Evolutionary conservation across 2,888 invertebrate species (phyloP).

Genomic region (Cyclophora punctaria): DNA sequence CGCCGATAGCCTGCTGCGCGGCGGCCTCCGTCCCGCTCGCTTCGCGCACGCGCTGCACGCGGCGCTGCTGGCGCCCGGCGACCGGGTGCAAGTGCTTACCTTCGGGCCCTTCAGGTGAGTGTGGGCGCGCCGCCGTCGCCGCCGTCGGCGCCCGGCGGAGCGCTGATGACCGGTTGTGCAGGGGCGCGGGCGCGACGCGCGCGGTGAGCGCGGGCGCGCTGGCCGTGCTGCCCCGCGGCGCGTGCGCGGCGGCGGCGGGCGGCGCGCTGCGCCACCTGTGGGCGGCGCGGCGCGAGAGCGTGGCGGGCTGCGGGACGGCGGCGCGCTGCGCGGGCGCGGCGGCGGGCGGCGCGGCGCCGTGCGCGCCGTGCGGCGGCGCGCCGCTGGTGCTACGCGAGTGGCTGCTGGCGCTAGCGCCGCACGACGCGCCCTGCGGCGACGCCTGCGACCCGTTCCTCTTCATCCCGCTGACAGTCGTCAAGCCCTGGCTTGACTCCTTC

Average conservation of each 20-base stretch:
- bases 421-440: slow-evolving; percentile 37
- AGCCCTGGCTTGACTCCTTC: slow-evolving; percentile 41
- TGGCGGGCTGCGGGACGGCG: slow-evolving; percentile 4
- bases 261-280: slow-evolving; percentile 33
- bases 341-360: slow-evolving; percentile 30
- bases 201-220: slow-evolving; percentile 21
- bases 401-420: slow-evolving; percentile 41
- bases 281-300: slow-evolving; percentile 16
- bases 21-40: background rate
- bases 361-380: slow-evolving; percentile 51
- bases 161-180: slow-evolving; percentile 16
- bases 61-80: slow-evolving; percentile 42
- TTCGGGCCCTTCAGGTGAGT: slow-evolving; percentile 47
- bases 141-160: slow-evolving; percentile 18
- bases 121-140: slow-evolving; percentile 1
- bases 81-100: slow-evolving; percentile 42
- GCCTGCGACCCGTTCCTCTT: slow-evolving; percentile 48
- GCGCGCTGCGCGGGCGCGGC: slow-evolving; percentile 32
- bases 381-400: slow-evolving; percentile 35
- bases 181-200: slow-evolving; percentile 22
- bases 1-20: slow-evolving; percentile 21
- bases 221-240: slow-evolving; percentile 14
- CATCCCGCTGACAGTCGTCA: slow-evolving; percentile 35
- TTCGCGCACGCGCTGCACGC: slow-evolving; percentile 27
- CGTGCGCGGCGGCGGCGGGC: slow-evolving; percentile 5